Percentiles rank a stretch among this genome's conserved stretches.
Conservation (phyloP, 1,140 invertebrate genomes). For the Drosophila subobscura region DNA sequence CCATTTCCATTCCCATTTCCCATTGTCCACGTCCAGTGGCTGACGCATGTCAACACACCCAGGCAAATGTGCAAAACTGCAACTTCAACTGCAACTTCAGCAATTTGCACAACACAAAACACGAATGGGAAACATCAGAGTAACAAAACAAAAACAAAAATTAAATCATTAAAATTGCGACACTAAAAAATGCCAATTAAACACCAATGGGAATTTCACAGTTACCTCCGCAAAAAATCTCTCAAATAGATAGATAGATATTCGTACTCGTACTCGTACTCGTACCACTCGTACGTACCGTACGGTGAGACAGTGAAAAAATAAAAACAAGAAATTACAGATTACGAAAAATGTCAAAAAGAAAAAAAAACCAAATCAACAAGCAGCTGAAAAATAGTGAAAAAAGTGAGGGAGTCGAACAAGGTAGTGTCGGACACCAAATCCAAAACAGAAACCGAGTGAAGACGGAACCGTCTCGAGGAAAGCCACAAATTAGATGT, state of each 20-base stretch:
- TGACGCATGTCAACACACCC: slow-evolving; percentile 60
- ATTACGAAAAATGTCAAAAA: slow-evolving; percentile 42
- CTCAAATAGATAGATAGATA: too few relatives aligned
- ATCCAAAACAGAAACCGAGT: background rate
- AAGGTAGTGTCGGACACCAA: slow-evolving; percentile 6
- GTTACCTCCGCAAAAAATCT: background rate
- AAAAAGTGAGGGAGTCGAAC: slow-evolving; percentile 36
- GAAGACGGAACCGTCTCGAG: slow-evolving; percentile 53
- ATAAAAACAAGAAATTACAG: slow-evolving; percentile 41
- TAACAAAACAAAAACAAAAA: slow-evolving; percentile 18
- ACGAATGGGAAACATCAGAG: background rate
- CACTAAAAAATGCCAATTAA: slow-evolving; percentile 70
- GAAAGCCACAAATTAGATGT: slow-evolving; percentile 75
- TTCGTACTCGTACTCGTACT: background rate
- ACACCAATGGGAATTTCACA: slow-evolving; percentile 57
- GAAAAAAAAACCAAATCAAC: slow-evolving; percentile 28
- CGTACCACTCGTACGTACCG: background rate
- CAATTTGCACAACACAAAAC: slow-evolving; percentile 48
- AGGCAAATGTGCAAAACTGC: slow-evolving; percentile 31
- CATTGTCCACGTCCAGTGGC: slow-evolving; percentile 51
- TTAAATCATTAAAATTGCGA: slow-evolving; percentile 67
- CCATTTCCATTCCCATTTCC: slow-evolving; percentile 37
- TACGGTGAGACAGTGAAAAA: too few relatives aligned
- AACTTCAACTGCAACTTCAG: slow-evolving; percentile 29
- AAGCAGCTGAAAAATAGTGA: slow-evolving; percentile 15